Evolutionary conservation across 2,797 vertebrate genomes (phyloP).

Genomic region (Chlorospingus semifuscus): DNA sequence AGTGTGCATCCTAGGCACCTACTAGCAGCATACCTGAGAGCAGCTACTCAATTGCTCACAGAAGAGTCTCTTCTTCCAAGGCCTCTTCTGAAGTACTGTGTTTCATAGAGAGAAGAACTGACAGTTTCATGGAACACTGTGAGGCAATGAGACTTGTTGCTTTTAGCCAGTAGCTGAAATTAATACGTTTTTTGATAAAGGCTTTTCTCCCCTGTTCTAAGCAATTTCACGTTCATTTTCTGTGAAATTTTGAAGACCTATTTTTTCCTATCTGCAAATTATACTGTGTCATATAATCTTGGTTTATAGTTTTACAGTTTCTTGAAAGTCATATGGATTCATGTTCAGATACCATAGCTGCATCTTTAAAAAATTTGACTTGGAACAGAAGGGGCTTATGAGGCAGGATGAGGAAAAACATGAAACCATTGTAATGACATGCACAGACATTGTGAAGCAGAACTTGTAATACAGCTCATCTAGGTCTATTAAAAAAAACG

Average conservation of each 20-base stretch:
- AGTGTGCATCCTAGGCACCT: background rate
- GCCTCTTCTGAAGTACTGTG: background rate
- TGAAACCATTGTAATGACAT: background rate
- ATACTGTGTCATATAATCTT: background rate
- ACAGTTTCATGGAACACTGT: background rate
- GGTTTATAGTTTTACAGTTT: background rate
- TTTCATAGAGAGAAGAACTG: background rate
- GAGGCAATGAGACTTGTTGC: background rate
- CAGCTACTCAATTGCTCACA: background rate
- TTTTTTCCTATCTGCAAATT: background rate
- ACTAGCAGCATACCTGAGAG: background rate
- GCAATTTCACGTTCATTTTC: background rate
- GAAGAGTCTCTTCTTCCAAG: background rate
- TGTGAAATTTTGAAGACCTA: background rate
- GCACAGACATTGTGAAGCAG: background rate
- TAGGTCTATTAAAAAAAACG: background rate
- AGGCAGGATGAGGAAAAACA: background rate
- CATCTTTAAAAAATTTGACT: background rate
- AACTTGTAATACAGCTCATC: background rate
- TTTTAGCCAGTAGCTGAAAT: background rate
- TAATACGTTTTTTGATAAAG: background rate
- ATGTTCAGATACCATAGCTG: background rate
- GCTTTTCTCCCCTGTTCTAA: background rate
- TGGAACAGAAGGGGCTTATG: background rate
- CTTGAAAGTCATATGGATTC: background rate